These are phyloP conservation scores for Autographa pulchrina DNA, from an alignment of 2,888 invertebrate species.

Conservation along the genomic window DNA sequence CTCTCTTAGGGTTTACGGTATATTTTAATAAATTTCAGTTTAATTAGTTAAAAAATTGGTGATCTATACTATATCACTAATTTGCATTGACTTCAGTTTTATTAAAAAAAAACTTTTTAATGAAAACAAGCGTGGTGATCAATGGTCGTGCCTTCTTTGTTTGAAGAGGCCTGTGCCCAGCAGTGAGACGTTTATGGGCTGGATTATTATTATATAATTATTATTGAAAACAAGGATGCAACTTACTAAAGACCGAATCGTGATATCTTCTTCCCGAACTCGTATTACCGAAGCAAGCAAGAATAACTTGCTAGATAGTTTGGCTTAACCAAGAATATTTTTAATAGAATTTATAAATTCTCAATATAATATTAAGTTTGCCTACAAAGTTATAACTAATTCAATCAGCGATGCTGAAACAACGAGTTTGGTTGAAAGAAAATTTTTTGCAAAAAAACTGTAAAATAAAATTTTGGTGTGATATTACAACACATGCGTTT, in stretches of 20 bases:
- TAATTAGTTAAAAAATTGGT: too few relatives aligned
- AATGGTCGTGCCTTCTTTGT: too few relatives aligned
- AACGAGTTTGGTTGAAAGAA: not conserved
- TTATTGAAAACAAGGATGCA: not conserved
- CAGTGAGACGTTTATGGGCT: too few relatives aligned
- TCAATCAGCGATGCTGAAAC: not conserved
- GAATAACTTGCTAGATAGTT: slow-evolving; percentile 5
- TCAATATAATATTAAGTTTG: not conserved
- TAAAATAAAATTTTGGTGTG: not conserved
- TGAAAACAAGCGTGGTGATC: too few relatives aligned
- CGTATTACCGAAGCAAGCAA: not conserved
- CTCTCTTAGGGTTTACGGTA: too few relatives aligned
- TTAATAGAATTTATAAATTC: slow-evolving; percentile 8
- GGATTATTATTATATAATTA: too few relatives aligned
- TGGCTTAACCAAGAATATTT: not conserved
- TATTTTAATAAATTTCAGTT: too few relatives aligned
- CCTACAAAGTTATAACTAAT: slow-evolving; percentile 2
- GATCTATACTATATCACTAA: too few relatives aligned
- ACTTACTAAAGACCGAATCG: not conserved
- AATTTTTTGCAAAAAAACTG: not conserved
- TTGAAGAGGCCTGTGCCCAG: too few relatives aligned
- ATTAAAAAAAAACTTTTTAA: too few relatives aligned
- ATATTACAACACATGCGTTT: not conserved
- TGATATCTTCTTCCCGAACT: not conserved
- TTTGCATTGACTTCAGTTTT: too few relatives aligned